Evolutionary conservation across 1,140 invertebrate genomes (phyloP).

Genomic region (Meloidogyne hapla): DNA sequence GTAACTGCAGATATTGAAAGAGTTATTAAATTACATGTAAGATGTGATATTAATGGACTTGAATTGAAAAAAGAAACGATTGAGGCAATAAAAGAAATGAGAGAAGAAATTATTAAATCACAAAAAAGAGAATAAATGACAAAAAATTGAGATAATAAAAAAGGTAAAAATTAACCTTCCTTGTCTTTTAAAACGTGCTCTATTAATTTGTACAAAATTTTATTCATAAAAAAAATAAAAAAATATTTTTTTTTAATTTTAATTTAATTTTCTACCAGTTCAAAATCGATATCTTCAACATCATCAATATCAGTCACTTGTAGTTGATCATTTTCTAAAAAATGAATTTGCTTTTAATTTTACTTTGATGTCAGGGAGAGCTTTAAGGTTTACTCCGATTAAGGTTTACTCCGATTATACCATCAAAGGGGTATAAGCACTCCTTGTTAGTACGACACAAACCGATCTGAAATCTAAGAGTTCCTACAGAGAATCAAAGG

Average conservation of each 20-base stretch:
- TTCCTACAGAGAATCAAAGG: no score
- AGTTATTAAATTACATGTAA: background rate
- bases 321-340: background rate
- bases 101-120: background rate
- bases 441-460: no score
- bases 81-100: conserved; percentile 10
- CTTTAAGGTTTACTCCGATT: no score
- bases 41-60: conserved; percentile 11
- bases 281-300: conserved; percentile 1
- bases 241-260: background rate
- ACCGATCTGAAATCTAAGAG: no score
- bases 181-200: no score
- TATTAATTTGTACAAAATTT: no score
- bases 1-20: background rate
- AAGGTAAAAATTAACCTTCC: no score
- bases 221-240: no score
- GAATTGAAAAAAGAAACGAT: conserved; percentile 11
- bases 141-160: background rate
- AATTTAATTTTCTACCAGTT: background rate
- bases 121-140: background rate
- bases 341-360: background rate
- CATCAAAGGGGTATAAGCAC: no score
- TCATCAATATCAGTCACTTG: background rate
- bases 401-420: no score
- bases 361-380: no score